Base-by-base conservation (phyloP, 2,797 vertebrate genomes). In the Neoniphon sammara region DNA sequence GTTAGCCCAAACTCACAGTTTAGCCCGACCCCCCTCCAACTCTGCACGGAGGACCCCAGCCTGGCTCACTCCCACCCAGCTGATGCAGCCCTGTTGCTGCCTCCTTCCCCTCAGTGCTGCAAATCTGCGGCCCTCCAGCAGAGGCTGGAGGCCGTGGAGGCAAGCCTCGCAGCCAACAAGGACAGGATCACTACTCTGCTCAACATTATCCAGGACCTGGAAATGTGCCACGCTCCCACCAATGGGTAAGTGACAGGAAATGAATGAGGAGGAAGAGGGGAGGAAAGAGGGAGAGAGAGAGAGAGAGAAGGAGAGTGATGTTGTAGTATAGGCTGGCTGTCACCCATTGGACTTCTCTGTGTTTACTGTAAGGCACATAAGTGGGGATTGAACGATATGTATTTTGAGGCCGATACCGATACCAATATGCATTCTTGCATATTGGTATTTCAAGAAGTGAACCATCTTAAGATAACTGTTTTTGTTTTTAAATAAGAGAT, bases 161-260 rank as follows among this genome's bases (percentile, higher is more conserved):
- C 96, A 91, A 96, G 94, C 77, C 93, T 99, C 89, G 96, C 96
- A 67, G 96, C 96, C 5, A 99, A 98, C 88, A 96, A 97, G 89
- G 94, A 96, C 94, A 95, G 97, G 93, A 97, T 99, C 92, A 95
- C 96, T 67, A 96, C 96, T 80, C 95, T 99, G 83, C 90, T 99
- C 87, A 97, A 98, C 93, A 96, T 98, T 91, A 98, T 99, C 91
- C 96, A 98, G 90, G 96, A 98, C 92, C 89, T 99, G 93, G 97
- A 99, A 94, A 96, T 92, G 80, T 95, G 95, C 88, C 94, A 95
- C 69, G 94, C 94, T 71, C 95, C 96, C 81, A 96, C 92, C 76
- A 94, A 94, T 88, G 94, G 96, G 97, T 98, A 95, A 92, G 93
- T 85, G 25, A 68, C 5, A n/a, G 44, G 52, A 55, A 59, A 7